Conservation (phyloP, 2,797 vertebrate genomes). For the Enoplosus armatus region DNA sequence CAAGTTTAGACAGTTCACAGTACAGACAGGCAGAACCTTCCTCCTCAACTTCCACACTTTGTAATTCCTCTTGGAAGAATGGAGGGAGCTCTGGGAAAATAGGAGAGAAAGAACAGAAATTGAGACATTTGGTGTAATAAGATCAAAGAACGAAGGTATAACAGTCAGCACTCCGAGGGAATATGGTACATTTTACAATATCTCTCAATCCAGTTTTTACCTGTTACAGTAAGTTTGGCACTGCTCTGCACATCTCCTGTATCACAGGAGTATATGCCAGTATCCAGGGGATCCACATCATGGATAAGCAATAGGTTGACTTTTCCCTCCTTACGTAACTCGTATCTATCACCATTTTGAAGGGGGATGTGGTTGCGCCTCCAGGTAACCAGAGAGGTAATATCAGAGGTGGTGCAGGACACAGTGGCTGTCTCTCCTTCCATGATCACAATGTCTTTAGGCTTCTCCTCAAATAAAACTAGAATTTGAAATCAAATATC, state of each 20-base stretch:
- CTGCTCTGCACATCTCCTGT: slow-evolving; percentile 87
- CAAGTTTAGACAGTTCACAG: slow-evolving; percentile 89
- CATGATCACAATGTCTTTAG: slow-evolving; percentile 72
- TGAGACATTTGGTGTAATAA: background rate
- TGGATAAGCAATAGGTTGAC: slow-evolving; percentile 80
- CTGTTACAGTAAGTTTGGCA: slow-evolving; percentile 84
- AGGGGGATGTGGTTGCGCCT: slow-evolving; percentile 80
- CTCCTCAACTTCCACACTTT: slow-evolving; percentile 86
- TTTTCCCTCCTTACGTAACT: slow-evolving; percentile 80
- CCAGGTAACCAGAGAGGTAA: slow-evolving; percentile 77
- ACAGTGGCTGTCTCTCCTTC: slow-evolving; percentile 82
- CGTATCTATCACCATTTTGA: slow-evolving; percentile 77
- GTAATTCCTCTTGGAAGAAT: slow-evolving; percentile 87
- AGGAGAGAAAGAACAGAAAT: background rate
- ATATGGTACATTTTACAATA: background rate
- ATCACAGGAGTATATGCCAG: slow-evolving; percentile 89
- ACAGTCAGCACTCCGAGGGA: background rate
- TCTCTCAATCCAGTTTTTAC: slow-evolving; percentile 48
- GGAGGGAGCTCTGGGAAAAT: slow-evolving; percentile 79
- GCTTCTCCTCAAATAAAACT: slow-evolving; percentile 84
- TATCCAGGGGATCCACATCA: slow-evolving; percentile 83
- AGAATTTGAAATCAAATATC: slow-evolving; percentile 31
- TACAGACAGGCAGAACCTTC: slow-evolving; percentile 82
- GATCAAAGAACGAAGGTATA: background rate
- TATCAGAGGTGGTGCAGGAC: slow-evolving; percentile 80